Base-by-base conservation (phyloP, 2,113 vertebrate species). In the Tupaia tana region DNA sequence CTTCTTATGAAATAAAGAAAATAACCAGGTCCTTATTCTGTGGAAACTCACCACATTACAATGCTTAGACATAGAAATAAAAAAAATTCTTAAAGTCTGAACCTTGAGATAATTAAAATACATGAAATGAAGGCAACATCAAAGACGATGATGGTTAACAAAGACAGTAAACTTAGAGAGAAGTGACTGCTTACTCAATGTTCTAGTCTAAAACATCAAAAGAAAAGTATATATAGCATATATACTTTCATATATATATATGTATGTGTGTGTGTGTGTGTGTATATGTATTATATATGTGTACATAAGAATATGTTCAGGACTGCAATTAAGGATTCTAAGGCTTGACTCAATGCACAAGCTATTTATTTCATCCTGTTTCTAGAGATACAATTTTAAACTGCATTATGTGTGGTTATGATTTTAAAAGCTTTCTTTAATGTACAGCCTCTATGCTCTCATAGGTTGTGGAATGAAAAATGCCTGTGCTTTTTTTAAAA, bases 401-500 rank as follows among this genome's bases (percentile, higher is more conserved):
- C n/a, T 13, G 20, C 18, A 58, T 66, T 14, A 43, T 25, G 5
- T 31, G 4, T 67, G 25, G 22, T 16, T 63, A 1, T 61, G 63
- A 79, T 87, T 93, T 96, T 74, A 63, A 93, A 83, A 74, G 19
- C 20, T 77, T 89, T 85, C 3, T 25, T 63, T 14, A 29, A 22
- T 11, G 7, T 66, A 69, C 1, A 90, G 14, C 2, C 91, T 89
- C 31, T 93, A 4, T 43, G 31, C 22, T 89, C 8, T 86, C 52
- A 59, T 82, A 92, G 11, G 2, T 29, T 84, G 19, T 52, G 70
- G 16, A 90, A 31, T 82, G 34, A 73, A 90, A 85, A 79, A 63
- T 43, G 3, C 4, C 24, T 59, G 16, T 5, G 20, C 4, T 56
- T 61, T 84, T 64, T 34, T n/a, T 10, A 14, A 91, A 29, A 11